Conservation (phyloP, 2,113 vertebrate species). For the Microcebus murinus region DNA sequence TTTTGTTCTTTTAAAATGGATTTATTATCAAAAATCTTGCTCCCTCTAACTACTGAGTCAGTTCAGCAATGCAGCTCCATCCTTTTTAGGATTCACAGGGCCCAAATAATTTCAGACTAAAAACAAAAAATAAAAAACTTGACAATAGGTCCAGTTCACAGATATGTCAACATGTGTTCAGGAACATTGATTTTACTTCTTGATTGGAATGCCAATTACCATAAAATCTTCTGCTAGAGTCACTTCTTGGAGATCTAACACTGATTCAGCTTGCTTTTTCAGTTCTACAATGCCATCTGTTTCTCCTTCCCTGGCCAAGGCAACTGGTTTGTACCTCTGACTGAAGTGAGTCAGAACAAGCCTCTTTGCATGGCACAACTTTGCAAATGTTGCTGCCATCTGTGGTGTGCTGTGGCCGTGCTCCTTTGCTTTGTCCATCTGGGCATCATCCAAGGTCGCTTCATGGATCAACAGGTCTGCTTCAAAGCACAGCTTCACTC, state of each 20-base stretch:
- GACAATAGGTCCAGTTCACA: background rate
- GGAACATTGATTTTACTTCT: conserved; percentile 56
- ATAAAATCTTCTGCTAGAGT: conserved; percentile 94
- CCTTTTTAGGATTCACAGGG: conserved; percentile 19
- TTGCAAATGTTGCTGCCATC: conserved; percentile 90
- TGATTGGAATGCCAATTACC: conserved; percentile 87
- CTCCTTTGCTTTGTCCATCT: conserved; percentile 91
- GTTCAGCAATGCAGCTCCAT: conserved; percentile 25
- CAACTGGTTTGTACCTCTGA: conserved; percentile 91
- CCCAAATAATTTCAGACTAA: background rate
- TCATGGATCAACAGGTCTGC: conserved; percentile 94
- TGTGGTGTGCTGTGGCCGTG: conserved; percentile 93
- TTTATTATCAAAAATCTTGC: conserved; percentile 71
- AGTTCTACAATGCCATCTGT: conserved; percentile 82
- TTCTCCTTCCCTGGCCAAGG: conserved; percentile 81
- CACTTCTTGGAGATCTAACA: conserved; percentile 86
- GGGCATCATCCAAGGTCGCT: conserved; percentile 91
- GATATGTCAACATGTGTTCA: fast-evolving
- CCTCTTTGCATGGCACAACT: conserved; percentile 80
- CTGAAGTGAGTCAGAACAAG: conserved; percentile 95
- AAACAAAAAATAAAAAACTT: background rate
- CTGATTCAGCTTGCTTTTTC: conserved; percentile 88
- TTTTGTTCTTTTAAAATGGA: conserved; percentile 44
- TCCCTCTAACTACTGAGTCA: conserved; percentile 44
- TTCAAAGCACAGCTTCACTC: conserved; percentile 82